Conservation (phyloP, 1,140 invertebrate genomes). For the Temnothorax longispinosus region DNA sequence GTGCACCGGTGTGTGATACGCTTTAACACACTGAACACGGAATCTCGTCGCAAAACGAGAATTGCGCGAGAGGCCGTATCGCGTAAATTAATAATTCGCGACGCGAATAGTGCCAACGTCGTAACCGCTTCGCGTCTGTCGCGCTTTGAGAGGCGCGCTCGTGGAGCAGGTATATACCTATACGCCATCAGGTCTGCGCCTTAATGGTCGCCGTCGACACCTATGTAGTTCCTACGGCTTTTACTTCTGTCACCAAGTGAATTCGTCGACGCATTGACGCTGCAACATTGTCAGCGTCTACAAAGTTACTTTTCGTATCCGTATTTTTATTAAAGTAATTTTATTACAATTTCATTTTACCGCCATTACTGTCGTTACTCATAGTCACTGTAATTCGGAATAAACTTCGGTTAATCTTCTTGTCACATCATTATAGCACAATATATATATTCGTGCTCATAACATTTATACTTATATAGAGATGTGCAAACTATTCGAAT, state of each 20-base stretch:
- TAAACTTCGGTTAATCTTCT: neutral
- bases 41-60: conserved; percentile 52
- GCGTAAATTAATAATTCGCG: conserved; percentile 55
- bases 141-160: conserved; percentile 41
- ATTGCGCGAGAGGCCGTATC: conserved; percentile 46
- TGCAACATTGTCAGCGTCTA: neutral
- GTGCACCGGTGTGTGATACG: neutral
- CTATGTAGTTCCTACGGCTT: conserved; percentile 14
- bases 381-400: neutral
- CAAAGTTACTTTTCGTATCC: neutral
- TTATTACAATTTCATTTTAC: neutral
- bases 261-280: conserved; percentile 14
- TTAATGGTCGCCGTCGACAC: conserved; percentile 30
- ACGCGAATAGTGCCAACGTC: conserved; percentile 47
- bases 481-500: too few species aligned
- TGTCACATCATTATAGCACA: too few species aligned
- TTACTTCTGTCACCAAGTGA: conserved; percentile 39
- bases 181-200: neutral
- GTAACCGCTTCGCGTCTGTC: conserved; percentile 52
- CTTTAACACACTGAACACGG: conserved; percentile 35
- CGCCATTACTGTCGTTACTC: neutral
- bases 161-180: neutral
- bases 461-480: neutral
- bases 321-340: conserved; percentile 8
- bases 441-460: neutral